Evolutionary conservation across 1,140 invertebrate genomes (phyloP).

Genomic region (Lepidurus arcticus): DNA sequence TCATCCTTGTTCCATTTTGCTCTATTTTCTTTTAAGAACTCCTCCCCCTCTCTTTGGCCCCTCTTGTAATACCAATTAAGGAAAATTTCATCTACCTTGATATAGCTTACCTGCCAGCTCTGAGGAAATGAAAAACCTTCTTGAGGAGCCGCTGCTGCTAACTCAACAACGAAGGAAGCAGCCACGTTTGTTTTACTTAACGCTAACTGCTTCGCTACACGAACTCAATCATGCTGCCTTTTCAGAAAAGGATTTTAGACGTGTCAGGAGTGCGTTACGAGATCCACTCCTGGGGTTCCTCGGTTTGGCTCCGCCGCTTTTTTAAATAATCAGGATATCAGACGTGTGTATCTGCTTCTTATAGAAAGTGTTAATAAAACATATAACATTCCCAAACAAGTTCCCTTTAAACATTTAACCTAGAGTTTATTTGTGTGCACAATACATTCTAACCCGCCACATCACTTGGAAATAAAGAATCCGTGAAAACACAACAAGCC

Average conservation of each 20-base stretch:
- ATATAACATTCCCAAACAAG: too few species aligned
- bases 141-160: background rate
- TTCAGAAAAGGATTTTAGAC: background rate
- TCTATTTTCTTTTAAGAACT: background rate
- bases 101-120: constrained; percentile 14
- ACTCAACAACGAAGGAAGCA: constrained; percentile 18
- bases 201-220: constrained; percentile 4
- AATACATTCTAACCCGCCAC: too few species aligned
- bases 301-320: background rate
- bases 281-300: background rate
- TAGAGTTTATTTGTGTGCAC: too few species aligned
- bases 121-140: background rate
- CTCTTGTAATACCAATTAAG: constrained; percentile 16
- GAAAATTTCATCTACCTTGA: constrained; percentile 6
- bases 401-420: too few species aligned
- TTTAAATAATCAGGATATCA: background rate
- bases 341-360: too few species aligned
- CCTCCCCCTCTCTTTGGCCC: background rate
- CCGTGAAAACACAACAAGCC: background rate
- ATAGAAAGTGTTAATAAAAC: too few species aligned
- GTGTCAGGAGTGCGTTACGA: background rate
- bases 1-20: constrained; percentile 22
- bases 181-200: constrained; percentile 18
- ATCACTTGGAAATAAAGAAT: too few species aligned
- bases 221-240: background rate